phyloP scores from a whole-genome alignment of 2,113 vertebrate genomes.

The Corythoichthys intestinalis region DNA sequence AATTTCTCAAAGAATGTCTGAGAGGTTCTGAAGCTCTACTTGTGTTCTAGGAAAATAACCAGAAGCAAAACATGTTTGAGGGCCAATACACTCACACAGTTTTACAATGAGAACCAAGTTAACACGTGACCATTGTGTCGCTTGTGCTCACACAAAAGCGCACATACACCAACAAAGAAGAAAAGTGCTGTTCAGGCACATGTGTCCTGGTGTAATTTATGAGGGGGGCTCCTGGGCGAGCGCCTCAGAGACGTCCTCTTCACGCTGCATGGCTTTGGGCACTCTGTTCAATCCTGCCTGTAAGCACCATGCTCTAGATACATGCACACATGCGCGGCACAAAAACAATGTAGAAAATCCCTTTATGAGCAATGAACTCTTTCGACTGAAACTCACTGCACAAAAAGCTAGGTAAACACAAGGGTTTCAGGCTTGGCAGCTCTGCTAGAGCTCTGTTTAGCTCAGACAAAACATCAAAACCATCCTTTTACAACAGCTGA shows the following conservation, averaged over 20 bases:
- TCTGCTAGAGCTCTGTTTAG: conserved; percentile 58
- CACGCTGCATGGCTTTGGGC: conserved; percentile 71
- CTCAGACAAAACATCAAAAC: conserved; percentile 43
- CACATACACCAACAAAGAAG: conserved; percentile 23
- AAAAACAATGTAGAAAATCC: conserved; percentile 46
- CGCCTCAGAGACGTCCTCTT: conserved; percentile 69
- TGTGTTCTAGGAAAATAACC: conserved; percentile 18
- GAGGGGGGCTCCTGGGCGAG: conserved; percentile 71
- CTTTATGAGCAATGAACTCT: conserved; percentile 54
- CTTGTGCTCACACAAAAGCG: conserved; percentile 11
- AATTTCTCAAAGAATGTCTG: conserved; percentile 26
- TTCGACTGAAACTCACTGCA: conserved; percentile 46
- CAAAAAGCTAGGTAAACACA: conserved; percentile 67
- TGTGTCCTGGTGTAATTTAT: conserved; percentile 82
- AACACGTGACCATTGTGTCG: neutral
- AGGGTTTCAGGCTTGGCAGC: conserved; percentile 65
- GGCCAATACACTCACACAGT: conserved; percentile 11
- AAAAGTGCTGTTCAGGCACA: conserved; percentile 72
- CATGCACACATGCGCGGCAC: conserved; percentile 28
- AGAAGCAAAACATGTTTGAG: conserved; percentile 27
- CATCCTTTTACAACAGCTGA: conserved; percentile 33
- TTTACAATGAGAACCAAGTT: conserved; percentile 13
- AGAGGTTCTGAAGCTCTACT: conserved; percentile 37
- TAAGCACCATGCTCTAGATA: conserved; percentile 18
- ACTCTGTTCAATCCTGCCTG: conserved; percentile 66